Percentiles rank a stretch among this genome's conserved stretches.
Evolutionary conservation across 2,888 invertebrate genomes (phyloP).

Genomic region (Shargacucullia verbasci): DNA sequence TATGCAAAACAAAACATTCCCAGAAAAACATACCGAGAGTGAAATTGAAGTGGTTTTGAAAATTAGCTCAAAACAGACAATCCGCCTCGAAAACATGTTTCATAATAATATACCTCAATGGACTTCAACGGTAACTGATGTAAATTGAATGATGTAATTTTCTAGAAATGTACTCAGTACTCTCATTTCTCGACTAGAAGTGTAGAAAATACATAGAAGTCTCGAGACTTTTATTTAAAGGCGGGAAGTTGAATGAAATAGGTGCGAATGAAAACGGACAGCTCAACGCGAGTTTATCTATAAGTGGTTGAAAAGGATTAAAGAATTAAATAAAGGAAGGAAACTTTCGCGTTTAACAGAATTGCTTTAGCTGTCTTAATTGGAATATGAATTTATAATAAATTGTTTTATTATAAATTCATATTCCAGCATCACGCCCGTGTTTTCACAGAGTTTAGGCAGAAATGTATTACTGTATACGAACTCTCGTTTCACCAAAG

Average conservation of each 20-base stretch:
- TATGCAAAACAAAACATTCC: too few relatives aligned
- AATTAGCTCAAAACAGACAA: too few relatives aligned
- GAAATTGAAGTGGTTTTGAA: too few relatives aligned
- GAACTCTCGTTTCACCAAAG: too few relatives aligned
- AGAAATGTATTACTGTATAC: too few relatives aligned
- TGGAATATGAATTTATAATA: background rate
- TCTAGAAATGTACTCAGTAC: slow-evolving; percentile 1
- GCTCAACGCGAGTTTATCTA: slow-evolving; percentile 13
- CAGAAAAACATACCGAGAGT: too few relatives aligned
- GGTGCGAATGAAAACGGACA: slow-evolving; percentile 27
- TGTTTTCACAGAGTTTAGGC: too few relatives aligned
- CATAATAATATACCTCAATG: too few relatives aligned
- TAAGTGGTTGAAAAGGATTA: slow-evolving; percentile 15
- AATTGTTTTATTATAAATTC: too few relatives aligned
- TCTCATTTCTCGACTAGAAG: background rate
- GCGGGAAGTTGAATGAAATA: slow-evolving; percentile 13
- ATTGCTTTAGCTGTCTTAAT: background rate
- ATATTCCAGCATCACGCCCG: too few relatives aligned
- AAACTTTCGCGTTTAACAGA: background rate
- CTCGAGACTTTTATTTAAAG: slow-evolving; percentile 14
- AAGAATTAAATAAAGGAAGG: slow-evolving; percentile 8
- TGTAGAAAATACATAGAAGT: slow-evolving; percentile 8
- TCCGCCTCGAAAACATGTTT: too few relatives aligned
- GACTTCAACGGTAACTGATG: background rate
- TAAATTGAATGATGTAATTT: slow-evolving; percentile 4